A percentile compares a stretch with the other conserved stretches of the same genome.
These are phyloP conservation scores for Probosciger aterrimus DNA, from an alignment of 2,113 vertebrate genomes.

Conservation along the genomic window DNA sequence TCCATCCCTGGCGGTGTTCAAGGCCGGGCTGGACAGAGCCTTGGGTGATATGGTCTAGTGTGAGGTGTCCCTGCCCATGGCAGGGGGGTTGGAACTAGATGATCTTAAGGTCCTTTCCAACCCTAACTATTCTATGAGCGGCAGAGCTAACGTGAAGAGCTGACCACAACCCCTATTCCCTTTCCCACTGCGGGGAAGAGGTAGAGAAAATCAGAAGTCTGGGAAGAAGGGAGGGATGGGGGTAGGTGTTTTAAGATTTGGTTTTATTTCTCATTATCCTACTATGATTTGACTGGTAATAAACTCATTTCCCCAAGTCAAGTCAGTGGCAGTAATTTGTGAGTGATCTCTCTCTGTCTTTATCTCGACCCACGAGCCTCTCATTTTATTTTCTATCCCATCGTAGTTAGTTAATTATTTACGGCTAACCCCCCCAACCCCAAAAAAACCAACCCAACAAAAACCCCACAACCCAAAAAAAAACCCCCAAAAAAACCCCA, in stretches of 20 bases:
- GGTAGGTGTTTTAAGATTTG: neutral
- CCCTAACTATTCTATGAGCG: no score
- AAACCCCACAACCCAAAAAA: neutral
- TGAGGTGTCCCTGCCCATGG: no score
- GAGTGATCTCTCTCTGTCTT: neutral
- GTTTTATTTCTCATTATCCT: neutral
- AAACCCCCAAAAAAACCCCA: no score
- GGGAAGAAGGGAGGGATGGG: neutral
- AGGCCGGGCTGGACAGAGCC: no score
- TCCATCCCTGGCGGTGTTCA: no score
- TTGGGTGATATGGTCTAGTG: no score
- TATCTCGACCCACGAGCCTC: neutral
- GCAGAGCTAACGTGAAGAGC: neutral
- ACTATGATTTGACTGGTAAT: neutral
- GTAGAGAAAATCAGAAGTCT: neutral
- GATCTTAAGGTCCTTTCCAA: no score
- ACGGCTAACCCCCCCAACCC: neutral
- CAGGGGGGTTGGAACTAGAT: no score
- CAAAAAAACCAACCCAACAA: neutral
- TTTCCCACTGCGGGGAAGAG: neutral
- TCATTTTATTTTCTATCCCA: neutral
- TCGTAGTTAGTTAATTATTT: neutral
- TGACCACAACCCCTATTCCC: neutral
- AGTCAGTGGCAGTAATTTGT: neutral
- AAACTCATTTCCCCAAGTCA: neutral